Conservation (phyloP, 2,888 invertebrate species). For the Drosophila crucigera region DNA sequence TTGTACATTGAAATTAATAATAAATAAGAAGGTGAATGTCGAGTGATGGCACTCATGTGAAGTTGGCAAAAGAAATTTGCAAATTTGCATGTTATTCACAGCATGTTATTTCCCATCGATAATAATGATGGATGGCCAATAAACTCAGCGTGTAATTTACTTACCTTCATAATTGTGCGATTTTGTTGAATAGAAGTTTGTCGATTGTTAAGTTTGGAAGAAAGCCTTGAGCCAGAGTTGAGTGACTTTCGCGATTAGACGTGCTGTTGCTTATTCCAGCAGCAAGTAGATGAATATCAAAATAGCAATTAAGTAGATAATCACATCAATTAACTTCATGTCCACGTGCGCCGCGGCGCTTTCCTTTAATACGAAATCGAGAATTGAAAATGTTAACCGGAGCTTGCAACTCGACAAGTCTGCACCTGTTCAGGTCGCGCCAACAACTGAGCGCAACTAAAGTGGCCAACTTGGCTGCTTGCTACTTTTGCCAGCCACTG, state of each 20-base stretch:
- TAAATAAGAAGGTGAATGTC: constrained; percentile 34
- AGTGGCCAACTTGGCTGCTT: constrained; percentile 25
- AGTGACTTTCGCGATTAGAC: constrained; percentile 21
- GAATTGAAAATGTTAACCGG: constrained; percentile 32
- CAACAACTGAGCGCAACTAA: constrained; percentile 63
- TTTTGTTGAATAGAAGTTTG: constrained; percentile 1
- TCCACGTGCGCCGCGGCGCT: constrained; percentile 74
- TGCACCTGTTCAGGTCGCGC: constrained; percentile 71
- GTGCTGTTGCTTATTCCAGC: constrained; percentile 67
- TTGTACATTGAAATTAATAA: constrained; percentile 3
- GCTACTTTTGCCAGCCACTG: constrained; percentile 44
- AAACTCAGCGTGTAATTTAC: constrained; percentile 42
- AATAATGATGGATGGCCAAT: constrained; percentile 50
- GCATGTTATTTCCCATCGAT: constrained; percentile 42
- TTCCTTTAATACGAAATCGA: constrained; percentile 47
- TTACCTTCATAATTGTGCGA: constrained; percentile 64
- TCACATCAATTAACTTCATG: constrained; percentile 84
- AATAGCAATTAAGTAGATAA: constrained; percentile 82
- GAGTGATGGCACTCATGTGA: neutral
- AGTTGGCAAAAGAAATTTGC: constrained; percentile 14
- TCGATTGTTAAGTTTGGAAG: constrained; percentile 18
- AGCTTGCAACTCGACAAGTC: constrained; percentile 51
- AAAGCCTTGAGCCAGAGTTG: constrained; percentile 34
- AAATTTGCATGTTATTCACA: constrained; percentile 33
- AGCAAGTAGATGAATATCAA: constrained; percentile 82